Evolutionary conservation across 2,888 invertebrate genomes (phyloP), one percentile per base, ranked within the genome.

Genomic region (Campoletis raptor): DNA sequence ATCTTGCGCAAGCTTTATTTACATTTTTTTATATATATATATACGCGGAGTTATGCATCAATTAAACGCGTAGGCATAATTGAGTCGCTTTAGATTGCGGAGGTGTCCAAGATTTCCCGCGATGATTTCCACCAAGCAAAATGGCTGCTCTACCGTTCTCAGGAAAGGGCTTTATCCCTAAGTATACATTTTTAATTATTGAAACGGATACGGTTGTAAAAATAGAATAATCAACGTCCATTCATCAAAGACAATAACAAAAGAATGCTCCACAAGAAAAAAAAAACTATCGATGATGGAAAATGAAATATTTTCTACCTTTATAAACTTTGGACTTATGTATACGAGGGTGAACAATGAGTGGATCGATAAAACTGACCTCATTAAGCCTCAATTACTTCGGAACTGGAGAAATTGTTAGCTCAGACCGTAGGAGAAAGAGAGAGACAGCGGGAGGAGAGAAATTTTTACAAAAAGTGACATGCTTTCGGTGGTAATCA

Each of bases 401-500:
- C 37, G 70, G 54, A 57, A 78, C 24, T 42, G 81, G 45, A 78
- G 72, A 78, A 81, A 81, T 81, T 76, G 40, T 81, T 76, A 48
- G 21, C 3, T 40, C 15, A 21, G 48, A 12, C 24, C 52, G 81
- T 79, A 79, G 69, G 81, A 80, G 6, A 18, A 37, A 72, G 24
- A 82, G 24, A 48, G 57, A 81, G 40, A 36, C 37, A 15, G 15
- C 40, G 36, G n/a, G n/a, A 40, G 37, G 61, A 61, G 61, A 61
- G 61, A 61, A 57, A 21, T 64, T 48, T 66, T 15, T 15, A 80
- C 70, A 74, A 72, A 72, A 77, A 77, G 66, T 48, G 86, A 86
- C 86, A 86, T 77, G 77, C 80, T 86, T 86, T 83, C 81, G 77
- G 36, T 30, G 40, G 69, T 86, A 86, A 86, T 86, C 76, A 70